These are phyloP conservation scores for Drosophila subpulchrella DNA, from an alignment of 1,140 invertebrate genomes.

Conservation along the genomic window DNA sequence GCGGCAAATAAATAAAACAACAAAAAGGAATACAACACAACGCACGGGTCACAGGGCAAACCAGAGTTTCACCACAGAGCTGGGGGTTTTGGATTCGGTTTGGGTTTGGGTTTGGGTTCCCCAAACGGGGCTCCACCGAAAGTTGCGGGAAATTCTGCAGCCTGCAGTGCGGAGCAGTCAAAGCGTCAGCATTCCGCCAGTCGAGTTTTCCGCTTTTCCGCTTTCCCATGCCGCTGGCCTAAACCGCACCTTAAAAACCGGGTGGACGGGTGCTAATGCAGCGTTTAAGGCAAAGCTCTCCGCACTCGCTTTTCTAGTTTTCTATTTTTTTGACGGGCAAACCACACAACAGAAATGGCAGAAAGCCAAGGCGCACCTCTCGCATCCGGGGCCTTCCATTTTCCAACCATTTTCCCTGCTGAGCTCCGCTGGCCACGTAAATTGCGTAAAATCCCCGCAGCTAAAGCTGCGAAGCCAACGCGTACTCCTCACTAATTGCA, in stretches of 20 bases:
- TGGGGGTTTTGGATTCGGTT: conserved; percentile 2
- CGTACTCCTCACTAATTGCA: conserved; percentile 70
- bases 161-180: conserved; percentile 21
- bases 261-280: conserved; percentile 37
- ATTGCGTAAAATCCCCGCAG: conserved; percentile 68
- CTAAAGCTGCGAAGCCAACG: conserved; percentile 50
- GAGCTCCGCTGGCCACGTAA: conserved; percentile 49
- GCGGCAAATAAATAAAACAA: conserved; percentile 76
- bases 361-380: conserved; percentile 39
- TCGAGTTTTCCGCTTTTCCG: conserved; percentile 17
- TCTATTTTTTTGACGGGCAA: conserved; percentile 40
- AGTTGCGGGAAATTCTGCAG: conserved; percentile 33
- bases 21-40: conserved; percentile 16
- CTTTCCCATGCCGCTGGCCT: conserved; percentile 1
- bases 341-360: conserved; percentile 56
- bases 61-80: conserved; percentile 27
- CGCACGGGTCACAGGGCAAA: conserved; percentile 36
- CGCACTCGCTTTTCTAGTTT: conserved; percentile 18
- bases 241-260: conserved; percentile 25
- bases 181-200: conserved; percentile 18
- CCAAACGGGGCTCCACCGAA: conserved; percentile 10
- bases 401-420: conserved; percentile 30
- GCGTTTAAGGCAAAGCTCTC: conserved; percentile 54
- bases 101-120: background rate
- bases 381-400: conserved; percentile 4